These are phyloP conservation scores for Chymomyza costata DNA, from an alignment of 1,140 invertebrate species.

Conservation along the genomic window DNA sequence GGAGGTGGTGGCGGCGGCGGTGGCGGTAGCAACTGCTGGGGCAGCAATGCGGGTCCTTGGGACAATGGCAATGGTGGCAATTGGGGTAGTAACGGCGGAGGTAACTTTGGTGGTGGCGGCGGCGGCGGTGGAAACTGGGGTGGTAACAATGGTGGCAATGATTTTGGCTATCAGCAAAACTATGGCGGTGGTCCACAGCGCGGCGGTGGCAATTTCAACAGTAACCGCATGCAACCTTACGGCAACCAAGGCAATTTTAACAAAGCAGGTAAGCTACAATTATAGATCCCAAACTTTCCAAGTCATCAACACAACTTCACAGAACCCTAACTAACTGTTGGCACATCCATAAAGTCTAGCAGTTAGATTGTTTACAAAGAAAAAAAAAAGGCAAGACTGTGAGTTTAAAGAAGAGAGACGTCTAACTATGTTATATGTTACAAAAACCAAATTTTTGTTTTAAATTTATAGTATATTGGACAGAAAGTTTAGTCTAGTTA, in stretches of 20 bases:
- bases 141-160: slow-evolving; percentile 75
- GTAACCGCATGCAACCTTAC: slow-evolving; percentile 78
- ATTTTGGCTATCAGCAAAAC: slow-evolving; percentile 86
- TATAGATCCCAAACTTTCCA: slow-evolving; percentile 78
- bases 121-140: slow-evolving; percentile 57
- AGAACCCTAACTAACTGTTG: slow-evolving; percentile 38
- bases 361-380: slow-evolving; percentile 25
- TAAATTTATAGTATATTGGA: slow-evolving; percentile 8
- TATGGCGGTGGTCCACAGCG: slow-evolving; percentile 83
- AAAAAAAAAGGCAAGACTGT: too few species aligned
- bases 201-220: slow-evolving; percentile 77
- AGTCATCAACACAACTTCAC: slow-evolving; percentile 10
- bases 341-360: slow-evolving; percentile 29
- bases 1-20: slow-evolving; percentile 25
- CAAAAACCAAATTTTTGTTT: too few species aligned
- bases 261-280: slow-evolving; percentile 67
- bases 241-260: slow-evolving; percentile 58
- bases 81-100: slow-evolving; percentile 48
- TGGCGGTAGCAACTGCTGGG: slow-evolving; percentile 68
- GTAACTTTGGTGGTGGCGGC: slow-evolving; percentile 45
- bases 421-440: slow-evolving; percentile 27
- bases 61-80: slow-evolving; percentile 80
- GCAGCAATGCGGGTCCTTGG: slow-evolving; percentile 71
- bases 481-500: slow-evolving; percentile 1
- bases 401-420: slow-evolving; percentile 61